Percentiles rank a stretch among this genome's conserved stretches.
These are phyloP conservation scores for Parotia lawesii DNA, from an alignment of 2,113 vertebrate genomes.

Conservation along the genomic window DNA sequence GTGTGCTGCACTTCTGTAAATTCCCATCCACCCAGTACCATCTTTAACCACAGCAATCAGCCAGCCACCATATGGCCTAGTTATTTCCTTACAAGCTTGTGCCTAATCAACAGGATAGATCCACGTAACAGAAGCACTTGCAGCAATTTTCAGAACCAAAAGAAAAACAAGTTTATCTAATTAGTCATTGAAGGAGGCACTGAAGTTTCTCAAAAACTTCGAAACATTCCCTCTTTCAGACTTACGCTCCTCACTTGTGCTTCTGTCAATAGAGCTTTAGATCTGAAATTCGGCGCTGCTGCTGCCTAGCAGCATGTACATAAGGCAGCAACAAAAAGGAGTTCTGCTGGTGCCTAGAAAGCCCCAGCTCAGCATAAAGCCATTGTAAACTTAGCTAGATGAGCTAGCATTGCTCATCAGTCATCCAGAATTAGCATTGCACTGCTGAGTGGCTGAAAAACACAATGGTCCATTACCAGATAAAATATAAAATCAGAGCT, in stretches of 20 bases:
- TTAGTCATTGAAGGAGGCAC: background rate
- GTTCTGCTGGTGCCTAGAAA: background rate
- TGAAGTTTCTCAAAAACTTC: background rate
- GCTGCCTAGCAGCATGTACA: background rate
- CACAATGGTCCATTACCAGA: background rate
- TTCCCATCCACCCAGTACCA: background rate
- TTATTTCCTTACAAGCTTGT: background rate
- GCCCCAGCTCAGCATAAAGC: background rate
- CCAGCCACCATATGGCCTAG: background rate
- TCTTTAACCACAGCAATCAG: background rate
- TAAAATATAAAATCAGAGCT: background rate
- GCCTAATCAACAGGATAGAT: background rate
- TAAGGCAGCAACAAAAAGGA: background rate
- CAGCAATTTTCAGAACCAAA: background rate
- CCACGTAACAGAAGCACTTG: background rate
- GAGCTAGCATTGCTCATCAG: background rate
- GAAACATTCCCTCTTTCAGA: background rate
- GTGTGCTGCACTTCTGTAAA: background rate
- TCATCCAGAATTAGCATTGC: background rate
- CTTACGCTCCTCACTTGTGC: background rate
- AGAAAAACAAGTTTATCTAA: background rate
- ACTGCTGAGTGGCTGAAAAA: background rate
- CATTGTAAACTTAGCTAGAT: background rate
- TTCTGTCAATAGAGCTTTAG: background rate
- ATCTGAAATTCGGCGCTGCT: background rate